These are phyloP conservation scores for Stomatorhinus walkeri DNA, from an alignment of 2,797 vertebrate genomes.

Conservation along the genomic window DNA sequence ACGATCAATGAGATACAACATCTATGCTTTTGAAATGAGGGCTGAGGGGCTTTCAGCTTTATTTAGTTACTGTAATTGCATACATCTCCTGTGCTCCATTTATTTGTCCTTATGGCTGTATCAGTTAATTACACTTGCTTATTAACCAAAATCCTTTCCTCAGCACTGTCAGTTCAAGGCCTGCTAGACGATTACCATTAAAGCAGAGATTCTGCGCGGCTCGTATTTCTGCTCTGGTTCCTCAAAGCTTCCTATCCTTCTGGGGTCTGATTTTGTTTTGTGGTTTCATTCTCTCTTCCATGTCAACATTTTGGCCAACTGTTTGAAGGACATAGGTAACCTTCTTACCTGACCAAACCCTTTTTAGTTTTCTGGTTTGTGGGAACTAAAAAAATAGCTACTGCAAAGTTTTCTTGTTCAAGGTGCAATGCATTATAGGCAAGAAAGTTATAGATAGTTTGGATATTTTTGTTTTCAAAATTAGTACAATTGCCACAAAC, in stretches of 20 bases:
- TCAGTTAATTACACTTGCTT: conserved; percentile 3
- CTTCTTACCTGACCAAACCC: background rate
- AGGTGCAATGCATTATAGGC: background rate
- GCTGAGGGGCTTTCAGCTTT: background rate
- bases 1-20: background rate
- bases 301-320: background rate
- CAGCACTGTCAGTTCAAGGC: background rate
- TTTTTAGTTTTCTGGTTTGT: background rate
- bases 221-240: background rate
- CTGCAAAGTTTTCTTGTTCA: background rate
- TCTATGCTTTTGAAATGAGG: background rate
- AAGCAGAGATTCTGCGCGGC: background rate
- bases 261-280: background rate
- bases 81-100: background rate
- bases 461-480: background rate
- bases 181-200: background rate
- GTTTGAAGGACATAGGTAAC: background rate
- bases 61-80: background rate
- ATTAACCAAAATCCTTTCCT: background rate
- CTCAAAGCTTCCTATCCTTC: background rate
- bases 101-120: background rate
- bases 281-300: background rate
- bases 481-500: background rate
- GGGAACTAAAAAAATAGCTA: background rate
- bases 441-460: background rate